Base-by-base conservation (phyloP, 2,888 invertebrate species). In the Neoitamus cyanurus region DNA sequence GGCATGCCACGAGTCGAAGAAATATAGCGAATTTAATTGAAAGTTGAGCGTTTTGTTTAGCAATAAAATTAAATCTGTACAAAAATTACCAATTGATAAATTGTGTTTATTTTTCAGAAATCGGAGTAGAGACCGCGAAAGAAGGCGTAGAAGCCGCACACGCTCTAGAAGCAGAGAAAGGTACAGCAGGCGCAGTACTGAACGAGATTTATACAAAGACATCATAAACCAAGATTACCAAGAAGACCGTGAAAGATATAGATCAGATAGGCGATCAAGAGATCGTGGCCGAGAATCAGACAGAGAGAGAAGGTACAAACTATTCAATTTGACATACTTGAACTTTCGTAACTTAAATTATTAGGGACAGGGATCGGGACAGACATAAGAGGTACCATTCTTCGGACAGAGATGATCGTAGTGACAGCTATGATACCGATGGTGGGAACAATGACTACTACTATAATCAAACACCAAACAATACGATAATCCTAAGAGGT, bases 401-500 rank as follows among this genome's bases (percentile, higher is more conserved):
- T 36, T 88, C 89, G n/a, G 88, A 88, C 13, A 87, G 89, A 0
- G 85, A 87, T 9, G 88, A 89, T 75, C 87, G 87, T 20, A 91
- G 90, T 11, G 89, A 88, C 85, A 87, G 89, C 84, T 90, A 90
- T 82, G 90, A 90, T 6, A 89, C 89, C 77, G 89, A 89, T 73
- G 89, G 88, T 3, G 88, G 88, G 42, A 89, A 91, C 86, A 90
- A 92, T 73, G 92, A 92, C 80, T 92, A 92, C 86, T 93, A 93
- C 89, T 92, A 92, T 87, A 92, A 92, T 83, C 93, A 93, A 89
- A 92, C 92, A 46, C 94, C 94, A 1, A 93, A 94, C 88, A 95
- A 94, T 90, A 96, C 95, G 84, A 94, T 96, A 84, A 95, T 96
- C 92, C 94, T 96, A 86, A 92, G 95, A 87, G 95, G 95, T 84